Conservation (phyloP, 2,888 invertebrate species). For the Cephus pulcher region DNA sequence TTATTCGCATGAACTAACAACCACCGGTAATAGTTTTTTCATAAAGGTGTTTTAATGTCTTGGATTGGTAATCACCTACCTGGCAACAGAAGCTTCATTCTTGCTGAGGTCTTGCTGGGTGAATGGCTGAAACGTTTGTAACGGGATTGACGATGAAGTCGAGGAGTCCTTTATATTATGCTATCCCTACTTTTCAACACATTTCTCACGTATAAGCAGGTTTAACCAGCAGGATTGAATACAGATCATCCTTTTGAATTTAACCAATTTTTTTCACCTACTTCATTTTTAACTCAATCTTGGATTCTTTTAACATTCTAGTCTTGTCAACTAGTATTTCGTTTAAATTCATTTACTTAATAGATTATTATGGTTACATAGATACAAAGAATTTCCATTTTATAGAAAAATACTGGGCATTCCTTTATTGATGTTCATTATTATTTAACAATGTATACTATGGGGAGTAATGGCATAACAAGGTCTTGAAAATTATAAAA, state of each 20-base stretch:
- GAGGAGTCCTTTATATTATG: slow-evolving; percentile 25
- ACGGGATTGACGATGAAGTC: slow-evolving; percentile 14
- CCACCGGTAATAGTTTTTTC: not conserved
- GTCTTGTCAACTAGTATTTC: no score
- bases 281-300: not conserved
- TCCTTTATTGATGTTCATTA: not conserved
- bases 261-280: not conserved
- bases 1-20: not conserved
- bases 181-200: slow-evolving; percentile 15
- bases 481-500: not conserved
- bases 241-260: not conserved
- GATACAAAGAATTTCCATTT: no score
- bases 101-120: slow-evolving; percentile 12
- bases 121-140: slow-evolving; percentile 15
- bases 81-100: slow-evolving; percentile 36
- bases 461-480: not conserved
- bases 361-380: no score
- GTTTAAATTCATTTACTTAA: no score
- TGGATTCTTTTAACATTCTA: not conserved
- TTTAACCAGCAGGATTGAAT: not conserved
- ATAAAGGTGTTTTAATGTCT: not conserved
- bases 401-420: no score
- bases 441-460: not conserved
- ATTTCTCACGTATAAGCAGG: not conserved
- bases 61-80: slow-evolving; percentile 25